Evolutionary conservation across 2,797 vertebrate genomes (phyloP), one percentile per base, ranked within the genome.

Genomic region (Acanthurus lineatus): DNA sequence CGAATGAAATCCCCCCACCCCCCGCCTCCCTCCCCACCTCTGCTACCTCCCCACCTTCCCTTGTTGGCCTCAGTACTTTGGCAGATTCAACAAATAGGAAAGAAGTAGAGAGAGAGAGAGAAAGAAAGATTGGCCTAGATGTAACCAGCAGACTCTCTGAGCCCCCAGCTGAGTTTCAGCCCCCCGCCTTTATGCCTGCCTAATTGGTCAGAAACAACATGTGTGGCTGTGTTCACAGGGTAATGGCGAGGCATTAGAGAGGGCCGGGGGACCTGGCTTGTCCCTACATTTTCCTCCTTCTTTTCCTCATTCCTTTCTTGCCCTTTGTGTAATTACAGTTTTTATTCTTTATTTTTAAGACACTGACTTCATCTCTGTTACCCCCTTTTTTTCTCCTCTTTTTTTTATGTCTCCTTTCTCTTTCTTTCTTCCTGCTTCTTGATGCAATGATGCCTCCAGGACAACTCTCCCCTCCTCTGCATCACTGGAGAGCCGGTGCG

Each of bases 181-280:
- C 75, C 76, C 78, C 54, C 85, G 85, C 88, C 79, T 89, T 94
- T 91, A 91, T 93, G 78, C 73, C 86, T 92, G 91, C 81, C 83
- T 94, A 94, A 94, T 94, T 94, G 92, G 87, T 89, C 89, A 93
- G 90, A 94, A 94, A 89, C 81, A 82, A 87, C 85, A 87, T 81
- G 89, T 73, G 42, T 89, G 86, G 77, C 75, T 87, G 83, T 90
- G 82, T 89, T 87, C 71, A 73, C 61, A 28, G 87, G 65, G 61
- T 83, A 85, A 83, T 82, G 69, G 82, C 45, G 25, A 73, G 72
- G 81, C 82, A 85, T 84, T 82, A 88, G 81, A 80, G 70, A 73
- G 59, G 79, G 66, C 82, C 3, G 2, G 73, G 38, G 44, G 76
- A 80, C 61, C 73, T 82, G 77, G 68, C 72, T 45, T 48, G 59